Base-by-base conservation (phyloP, 2,113 vertebrate genomes). In the Carassius auratus region DNA sequence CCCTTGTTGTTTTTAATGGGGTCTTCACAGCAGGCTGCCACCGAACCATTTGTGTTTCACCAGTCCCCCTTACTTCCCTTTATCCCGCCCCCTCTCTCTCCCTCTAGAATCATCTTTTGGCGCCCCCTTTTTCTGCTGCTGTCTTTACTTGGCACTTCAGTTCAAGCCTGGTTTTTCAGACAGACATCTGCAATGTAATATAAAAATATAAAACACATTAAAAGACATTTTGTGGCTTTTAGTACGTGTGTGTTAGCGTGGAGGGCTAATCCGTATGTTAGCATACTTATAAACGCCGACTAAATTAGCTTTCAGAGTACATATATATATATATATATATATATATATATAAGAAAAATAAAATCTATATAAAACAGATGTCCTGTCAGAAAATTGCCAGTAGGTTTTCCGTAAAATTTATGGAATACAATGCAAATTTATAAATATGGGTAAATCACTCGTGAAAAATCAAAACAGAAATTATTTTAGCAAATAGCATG, bases 1-100 rank as follows among this genome's bases (percentile, higher is more conserved):
- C 87, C 87, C 83, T 89, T 87, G 81, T 89, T 92, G 89, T 91
- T 90, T 93, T 92, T 93, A 92, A 91, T 91, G 88, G 89, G 87
- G 83, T 90, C 84, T 80, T 90, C 92, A 83, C 92, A 94, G 92
- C 92, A 88, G 92, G 92, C 21, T 42, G 76, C 69, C 50, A 61
- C 85, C 83, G 66, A 87, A 83, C 89, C 87, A 90, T 92, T 92
- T 90, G 89, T 93, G 86, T 86, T 91, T 84, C 86, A 83, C 85
- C 74, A 77, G 82, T 80, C 69, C 26, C 62, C 30, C 26, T 76
- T 33, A 76, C 82, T 85, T 81, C 55, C 55, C 38, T 81, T 57
- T 80, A 76, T 45, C 38, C n/a, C 59, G 36, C 73, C 33, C 36
- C 38, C 69, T 75, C 8, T 73, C 42, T 84, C 68, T 76, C 82